These are phyloP conservation scores for Nannoperca australis DNA, from an alignment of 2,797 vertebrate genomes.

Conservation along the genomic window DNA sequence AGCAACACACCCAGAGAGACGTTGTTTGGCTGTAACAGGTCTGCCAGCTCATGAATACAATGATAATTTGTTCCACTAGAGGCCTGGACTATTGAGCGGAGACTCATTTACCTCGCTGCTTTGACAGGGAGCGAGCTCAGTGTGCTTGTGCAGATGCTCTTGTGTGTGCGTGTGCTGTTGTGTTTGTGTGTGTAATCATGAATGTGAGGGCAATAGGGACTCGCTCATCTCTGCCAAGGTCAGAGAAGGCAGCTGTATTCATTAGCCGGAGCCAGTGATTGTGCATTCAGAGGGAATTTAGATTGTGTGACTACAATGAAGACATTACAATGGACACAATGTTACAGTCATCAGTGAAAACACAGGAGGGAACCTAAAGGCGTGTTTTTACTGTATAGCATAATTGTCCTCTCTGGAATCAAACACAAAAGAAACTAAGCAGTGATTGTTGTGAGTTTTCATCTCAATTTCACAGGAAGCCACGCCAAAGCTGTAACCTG, in stretches of 20 bases:
- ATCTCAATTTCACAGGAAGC: constrained; percentile 32
- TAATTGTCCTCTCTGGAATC: constrained; percentile 43
- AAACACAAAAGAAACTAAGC: constrained; percentile 42
- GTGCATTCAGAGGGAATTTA: constrained; percentile 68
- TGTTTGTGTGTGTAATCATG: constrained; percentile 53
- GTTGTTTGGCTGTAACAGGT: constrained; percentile 45
- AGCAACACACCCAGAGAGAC: constrained; percentile 48
- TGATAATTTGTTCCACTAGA: constrained; percentile 73
- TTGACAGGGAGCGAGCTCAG: constrained; percentile 59
- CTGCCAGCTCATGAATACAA: constrained; percentile 73
- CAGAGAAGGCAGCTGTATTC: constrained; percentile 73
- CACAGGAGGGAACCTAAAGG: constrained; percentile 1
- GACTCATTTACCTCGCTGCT: constrained; percentile 65
- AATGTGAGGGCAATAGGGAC: constrained; percentile 56
- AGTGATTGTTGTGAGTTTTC: constrained; percentile 22
- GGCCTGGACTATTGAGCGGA: constrained; percentile 65
- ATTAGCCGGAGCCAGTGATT: constrained; percentile 68
- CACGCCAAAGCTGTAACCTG: constrained; percentile 21
- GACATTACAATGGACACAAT: constrained; percentile 48
- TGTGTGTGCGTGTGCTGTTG: constrained; percentile 28
- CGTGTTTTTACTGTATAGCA: constrained; percentile 24
- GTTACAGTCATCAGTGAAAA: constrained; percentile 49
- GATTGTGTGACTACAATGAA: constrained; percentile 59
- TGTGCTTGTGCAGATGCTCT: constrained; percentile 45
- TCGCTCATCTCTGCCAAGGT: constrained; percentile 75